Evolutionary conservation across 2,797 vertebrate species (phyloP), one percentile per base, ranked within the genome.

Genomic region (Thaleichthys pacificus): DNA sequence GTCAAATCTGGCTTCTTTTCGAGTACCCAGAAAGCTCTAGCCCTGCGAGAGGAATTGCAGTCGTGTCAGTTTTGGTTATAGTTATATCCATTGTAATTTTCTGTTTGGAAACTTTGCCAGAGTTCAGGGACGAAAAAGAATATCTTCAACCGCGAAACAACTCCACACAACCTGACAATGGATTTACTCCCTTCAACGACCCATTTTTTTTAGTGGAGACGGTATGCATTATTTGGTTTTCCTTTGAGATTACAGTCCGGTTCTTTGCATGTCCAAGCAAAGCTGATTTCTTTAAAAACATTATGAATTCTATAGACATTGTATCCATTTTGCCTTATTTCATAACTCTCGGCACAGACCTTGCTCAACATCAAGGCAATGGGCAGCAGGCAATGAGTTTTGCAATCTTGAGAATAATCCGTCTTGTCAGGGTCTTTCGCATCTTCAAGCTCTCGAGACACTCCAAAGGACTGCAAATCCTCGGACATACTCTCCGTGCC

Each of bases 281-380:
- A 88, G 61, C 97, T 0, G 93, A 88, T 17, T 99, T 99, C 95
- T 98, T 99, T 85, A 97, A 96, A 85, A 96, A 99, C 92, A 95
- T 97, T 79, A 99, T 99, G 98, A 99, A 99, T 93, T 92, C 95
- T 66, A 99, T 99, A 84, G 98, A 99, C 92, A 97, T 99, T 6
- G 97, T 99, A 14, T 98, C 98, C 94, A 99, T 99, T 89, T 92
- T 99, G 97, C 98, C 98, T 96, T 99, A 99, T 76, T 99, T 99
- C 92, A 99, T 99, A 79, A 99, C 98, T 12, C 93, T 99, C 72
- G 97, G 97, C 88, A 99, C 97, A 0, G 97, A 99, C 81, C 92
- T 99, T 86, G 97, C 96, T 0, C 95, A 99, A 85, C 95, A 97
- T 74, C 96, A 94, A 70, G 93, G 85, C 70, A 93, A 94, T 77